These are phyloP conservation scores for Odobenus rosmarus DNA, from an alignment of 2,113 vertebrate genomes.

Conservation along the genomic window DNA sequence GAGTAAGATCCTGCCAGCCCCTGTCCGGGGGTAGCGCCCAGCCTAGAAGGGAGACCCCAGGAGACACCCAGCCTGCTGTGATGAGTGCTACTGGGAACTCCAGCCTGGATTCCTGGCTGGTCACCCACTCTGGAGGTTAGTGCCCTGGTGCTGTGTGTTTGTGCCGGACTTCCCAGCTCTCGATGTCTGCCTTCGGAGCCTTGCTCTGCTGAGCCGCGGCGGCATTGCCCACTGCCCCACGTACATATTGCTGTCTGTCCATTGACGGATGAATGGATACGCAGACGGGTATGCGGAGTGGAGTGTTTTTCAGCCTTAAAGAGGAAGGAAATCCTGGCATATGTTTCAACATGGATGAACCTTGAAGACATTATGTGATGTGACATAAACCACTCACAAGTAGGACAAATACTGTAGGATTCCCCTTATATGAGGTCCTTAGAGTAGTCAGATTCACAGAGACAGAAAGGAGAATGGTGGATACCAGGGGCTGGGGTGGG, in stretches of 20 bases:
- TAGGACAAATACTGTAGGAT: background rate
- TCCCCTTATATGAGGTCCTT: background rate
- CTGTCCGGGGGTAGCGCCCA: background rate
- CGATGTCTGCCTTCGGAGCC: background rate
- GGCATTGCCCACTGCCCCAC: background rate
- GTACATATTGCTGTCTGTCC: background rate
- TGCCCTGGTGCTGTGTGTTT: background rate
- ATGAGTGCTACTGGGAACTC: background rate
- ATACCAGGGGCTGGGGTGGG: background rate
- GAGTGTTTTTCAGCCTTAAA: background rate
- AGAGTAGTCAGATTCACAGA: background rate
- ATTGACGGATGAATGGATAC: background rate
- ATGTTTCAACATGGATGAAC: background rate
- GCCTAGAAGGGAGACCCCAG: background rate
- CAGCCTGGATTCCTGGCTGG: background rate
- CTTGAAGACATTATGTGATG: background rate
- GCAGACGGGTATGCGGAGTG: background rate
- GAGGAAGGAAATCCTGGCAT: background rate
- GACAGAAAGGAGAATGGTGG: background rate
- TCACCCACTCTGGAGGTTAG: background rate
- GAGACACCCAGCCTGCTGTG: background rate
- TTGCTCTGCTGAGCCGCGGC: background rate
- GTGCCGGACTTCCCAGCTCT: background rate
- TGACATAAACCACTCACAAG: background rate
- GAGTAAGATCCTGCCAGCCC: background rate